phyloP scores from a whole-genome alignment of 2,888 invertebrate genomes.

The Pimpla rufipes region DNA sequence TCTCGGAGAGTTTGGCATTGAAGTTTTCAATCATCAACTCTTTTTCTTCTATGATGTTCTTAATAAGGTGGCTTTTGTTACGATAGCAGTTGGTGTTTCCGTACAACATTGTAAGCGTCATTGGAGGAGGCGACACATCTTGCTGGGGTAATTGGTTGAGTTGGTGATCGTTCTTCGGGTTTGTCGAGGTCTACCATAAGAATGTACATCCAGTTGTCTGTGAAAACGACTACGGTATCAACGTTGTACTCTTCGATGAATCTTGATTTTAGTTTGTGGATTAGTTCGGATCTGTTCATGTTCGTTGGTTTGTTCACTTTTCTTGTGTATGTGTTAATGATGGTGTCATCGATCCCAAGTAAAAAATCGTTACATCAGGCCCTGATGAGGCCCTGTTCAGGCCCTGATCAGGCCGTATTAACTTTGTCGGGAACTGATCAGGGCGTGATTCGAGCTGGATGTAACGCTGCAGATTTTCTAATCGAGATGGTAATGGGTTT shows the following conservation, averaged over 20 bases:
- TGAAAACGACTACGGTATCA: background rate
- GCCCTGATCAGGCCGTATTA: too few species aligned
- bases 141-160: constrained; percentile 2
- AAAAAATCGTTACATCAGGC: too few species aligned
- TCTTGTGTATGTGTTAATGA: too few species aligned
- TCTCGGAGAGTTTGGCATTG: too few species aligned
- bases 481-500: constrained; percentile 26
- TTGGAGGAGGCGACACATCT: background rate
- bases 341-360: constrained; percentile 1
- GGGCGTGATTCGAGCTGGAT: too few species aligned
- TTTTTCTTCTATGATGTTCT: constrained; percentile 36
- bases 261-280: too few species aligned
- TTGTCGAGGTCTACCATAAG: too few species aligned
- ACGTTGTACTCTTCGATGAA: background rate
- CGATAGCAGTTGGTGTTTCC: constrained; percentile 36
- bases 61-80: constrained; percentile 33
- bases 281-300: background rate
- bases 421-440: too few species aligned
- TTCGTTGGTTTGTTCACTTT: background rate
- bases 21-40: too few species aligned
- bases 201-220: too few species aligned
- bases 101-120: constrained; percentile 28
- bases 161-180: background rate
- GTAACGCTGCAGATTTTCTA: too few species aligned
- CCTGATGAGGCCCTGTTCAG: too few species aligned